A percentile compares a stretch with the other conserved stretches of the same genome.
Evolutionary conservation across 2,888 invertebrate genomes (phyloP).

Genomic region (Cephus sareptanus): DNA sequence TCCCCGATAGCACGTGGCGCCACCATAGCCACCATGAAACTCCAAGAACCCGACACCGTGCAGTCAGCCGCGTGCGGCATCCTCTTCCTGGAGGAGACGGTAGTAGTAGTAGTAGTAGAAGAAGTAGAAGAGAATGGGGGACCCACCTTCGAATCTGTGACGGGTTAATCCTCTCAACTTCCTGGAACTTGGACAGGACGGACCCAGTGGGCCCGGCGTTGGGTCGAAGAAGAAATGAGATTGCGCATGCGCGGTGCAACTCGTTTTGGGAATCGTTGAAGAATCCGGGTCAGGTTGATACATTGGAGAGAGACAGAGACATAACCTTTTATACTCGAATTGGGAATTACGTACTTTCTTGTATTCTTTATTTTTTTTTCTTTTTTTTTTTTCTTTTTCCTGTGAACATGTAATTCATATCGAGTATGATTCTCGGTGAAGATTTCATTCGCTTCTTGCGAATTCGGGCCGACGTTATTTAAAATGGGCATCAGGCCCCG

Average conservation of each 20-base stretch:
- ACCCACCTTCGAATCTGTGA: slow-evolving; percentile 53
- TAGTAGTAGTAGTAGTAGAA: not conserved
- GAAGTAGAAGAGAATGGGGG: slow-evolving; percentile 29
- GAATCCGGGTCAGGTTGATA: slow-evolving; percentile 8
- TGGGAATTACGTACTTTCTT: not conserved
- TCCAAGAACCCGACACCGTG: slow-evolving; percentile 49
- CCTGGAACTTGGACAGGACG: slow-evolving; percentile 50
- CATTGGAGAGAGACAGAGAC: not conserved
- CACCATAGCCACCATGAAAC: slow-evolving; percentile 38
- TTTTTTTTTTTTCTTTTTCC: not conserved
- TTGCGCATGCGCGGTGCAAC: slow-evolving; percentile 32
- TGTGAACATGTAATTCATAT: not conserved
- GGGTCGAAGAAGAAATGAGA: slow-evolving; percentile 28
- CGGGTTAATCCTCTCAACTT: slow-evolving; percentile 62
- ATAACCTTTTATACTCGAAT: not conserved
- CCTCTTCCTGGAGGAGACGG: slow-evolving; percentile 15
- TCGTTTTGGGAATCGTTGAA: slow-evolving; percentile 27
- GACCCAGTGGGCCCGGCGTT: slow-evolving; percentile 22
- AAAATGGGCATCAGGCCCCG: not conserved
- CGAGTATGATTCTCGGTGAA: not conserved
- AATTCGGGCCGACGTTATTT: not conserved
- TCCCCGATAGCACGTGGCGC: slow-evolving; percentile 49
- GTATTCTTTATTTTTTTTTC: not conserved
- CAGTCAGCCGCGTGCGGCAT: slow-evolving; percentile 19
- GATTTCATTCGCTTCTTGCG: not conserved